Conservation (phyloP, 1,140 invertebrate genomes). For the Drosophila hydei region DNA sequence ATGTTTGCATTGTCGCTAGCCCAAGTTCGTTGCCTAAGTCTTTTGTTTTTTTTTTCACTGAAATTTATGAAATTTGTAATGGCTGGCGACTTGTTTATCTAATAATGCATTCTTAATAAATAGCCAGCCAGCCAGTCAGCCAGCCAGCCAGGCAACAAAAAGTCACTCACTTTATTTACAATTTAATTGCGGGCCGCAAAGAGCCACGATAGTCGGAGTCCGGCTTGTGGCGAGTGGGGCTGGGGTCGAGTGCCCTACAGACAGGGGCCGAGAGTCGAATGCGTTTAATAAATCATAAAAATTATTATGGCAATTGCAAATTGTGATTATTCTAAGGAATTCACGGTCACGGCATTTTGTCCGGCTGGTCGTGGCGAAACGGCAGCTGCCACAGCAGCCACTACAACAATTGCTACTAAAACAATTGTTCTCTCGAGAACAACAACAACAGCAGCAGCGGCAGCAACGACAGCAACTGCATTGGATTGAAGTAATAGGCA, state of each 20-base stretch:
- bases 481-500: conserved; percentile 27
- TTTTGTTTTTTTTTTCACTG: conserved; percentile 48
- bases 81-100: conserved; percentile 73
- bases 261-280: conserved; percentile 20
- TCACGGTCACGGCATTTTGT: conserved; percentile 68
- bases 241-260: conserved; percentile 66
- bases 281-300: conserved; percentile 30
- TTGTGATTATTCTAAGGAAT: conserved; percentile 66
- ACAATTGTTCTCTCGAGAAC: conserved; percentile 69
- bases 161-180: conserved; percentile 48
- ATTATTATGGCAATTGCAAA: conserved; percentile 81
- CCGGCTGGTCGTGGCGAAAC: conserved; percentile 47
- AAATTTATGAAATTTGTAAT: conserved; percentile 72
- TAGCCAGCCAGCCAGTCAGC: conserved; percentile 49
- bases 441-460: conserved; percentile 20
- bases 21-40: conserved; percentile 66
- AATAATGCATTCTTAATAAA: conserved; percentile 77
- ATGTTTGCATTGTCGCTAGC: conserved; percentile 31
- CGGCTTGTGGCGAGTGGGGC: conserved; percentile 56
- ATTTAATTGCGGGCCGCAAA: conserved; percentile 63
- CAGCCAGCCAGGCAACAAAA: conserved; percentile 29
- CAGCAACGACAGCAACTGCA: conserved; percentile 17
- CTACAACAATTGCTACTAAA: conserved; percentile 51
- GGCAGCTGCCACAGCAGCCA: conserved; percentile 48
- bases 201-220: not conserved